Evolutionary conservation across 2,797 vertebrate genomes (phyloP).

Genomic region (Streptopelia turtur): DNA sequence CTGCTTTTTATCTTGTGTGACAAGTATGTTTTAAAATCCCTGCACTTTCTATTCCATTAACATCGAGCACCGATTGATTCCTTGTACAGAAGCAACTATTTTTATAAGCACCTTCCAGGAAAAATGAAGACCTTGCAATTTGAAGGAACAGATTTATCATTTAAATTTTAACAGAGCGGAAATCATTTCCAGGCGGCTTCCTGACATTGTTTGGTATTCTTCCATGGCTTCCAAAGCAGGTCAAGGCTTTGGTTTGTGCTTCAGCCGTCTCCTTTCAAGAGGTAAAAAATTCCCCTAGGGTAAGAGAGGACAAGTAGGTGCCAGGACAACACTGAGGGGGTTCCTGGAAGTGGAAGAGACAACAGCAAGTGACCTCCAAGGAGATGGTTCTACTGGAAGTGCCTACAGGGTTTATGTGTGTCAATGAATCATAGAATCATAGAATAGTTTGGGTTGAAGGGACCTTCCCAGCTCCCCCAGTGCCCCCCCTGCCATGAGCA

Average conservation of each 20-base stretch:
- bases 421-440: too few species aligned
- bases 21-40: not conserved
- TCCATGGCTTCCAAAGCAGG: conserved; percentile 24
- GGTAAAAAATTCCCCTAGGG: not conserved
- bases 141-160: conserved; percentile 58
- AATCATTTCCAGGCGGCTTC: conserved; percentile 69
- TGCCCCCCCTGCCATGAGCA: too few species aligned
- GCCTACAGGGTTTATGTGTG: not conserved
- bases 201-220: conserved; percentile 59
- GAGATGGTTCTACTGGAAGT: not conserved
- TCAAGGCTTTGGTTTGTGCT: conserved; percentile 46
- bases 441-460: too few species aligned
- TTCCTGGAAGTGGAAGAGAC: conserved; percentile 7
- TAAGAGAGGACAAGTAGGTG: not conserved
- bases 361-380: not conserved
- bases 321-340: not conserved
- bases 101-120: conserved; percentile 65
- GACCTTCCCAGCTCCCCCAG: too few species aligned
- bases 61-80: not conserved
- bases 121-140: conserved; percentile 65
- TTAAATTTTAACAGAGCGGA: conserved; percentile 57
- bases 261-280: conserved; percentile 12
- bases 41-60: not conserved
- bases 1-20: not conserved
- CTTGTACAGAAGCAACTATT: not conserved